Percentiles rank a stretch among this genome's conserved stretches.
These are phyloP conservation scores for Anadara kagoshimensis DNA, from an alignment of 1,140 invertebrate genomes.

Conservation along the genomic window DNA sequence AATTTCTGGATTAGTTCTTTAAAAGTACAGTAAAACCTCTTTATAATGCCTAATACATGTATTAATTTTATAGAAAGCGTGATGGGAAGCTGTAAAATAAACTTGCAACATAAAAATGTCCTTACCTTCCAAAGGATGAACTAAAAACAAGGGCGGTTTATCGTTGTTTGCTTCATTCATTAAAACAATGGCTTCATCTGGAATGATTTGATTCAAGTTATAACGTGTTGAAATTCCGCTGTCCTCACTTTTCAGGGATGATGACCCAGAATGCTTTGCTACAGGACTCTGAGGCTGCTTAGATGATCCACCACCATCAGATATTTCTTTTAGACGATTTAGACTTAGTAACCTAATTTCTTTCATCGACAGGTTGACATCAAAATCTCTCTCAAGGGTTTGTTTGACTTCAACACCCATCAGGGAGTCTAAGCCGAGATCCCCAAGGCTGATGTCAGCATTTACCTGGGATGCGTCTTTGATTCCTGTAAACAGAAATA, in stretches of 20 bases:
- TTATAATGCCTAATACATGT: not conserved
- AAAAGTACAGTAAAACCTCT: no score
- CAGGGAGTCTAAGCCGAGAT: slow-evolving; percentile 97
- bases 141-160: slow-evolving; percentile 80
- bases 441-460: slow-evolving; percentile 84
- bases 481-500: slow-evolving; percentile 75
- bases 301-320: not conserved
- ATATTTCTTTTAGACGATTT: slow-evolving; percentile 81
- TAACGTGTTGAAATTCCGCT: slow-evolving; percentile 13
- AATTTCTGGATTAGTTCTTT: no score
- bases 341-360: slow-evolving; percentile 84
- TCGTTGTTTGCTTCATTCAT: slow-evolving; percentile 73
- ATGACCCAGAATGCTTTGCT: slow-evolving; percentile 7
- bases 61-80: not conserved
- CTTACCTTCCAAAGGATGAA: slow-evolving; percentile 95
- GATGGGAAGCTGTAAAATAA: not conserved
- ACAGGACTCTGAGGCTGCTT: not conserved
- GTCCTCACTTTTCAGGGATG: slow-evolving; percentile 4
- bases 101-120: slow-evolving; percentile 73
- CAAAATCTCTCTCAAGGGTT: slow-evolving; percentile 93
- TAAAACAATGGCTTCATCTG: slow-evolving; percentile 49
- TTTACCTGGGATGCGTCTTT: slow-evolving; percentile 88
- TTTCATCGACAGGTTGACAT: slow-evolving; percentile 89
- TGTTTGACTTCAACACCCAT: slow-evolving; percentile 99
- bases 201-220: slow-evolving; percentile 11